Evolutionary conservation across 1,140 invertebrate species (phyloP).

Genomic region (Drosophila mauritiana): DNA sequence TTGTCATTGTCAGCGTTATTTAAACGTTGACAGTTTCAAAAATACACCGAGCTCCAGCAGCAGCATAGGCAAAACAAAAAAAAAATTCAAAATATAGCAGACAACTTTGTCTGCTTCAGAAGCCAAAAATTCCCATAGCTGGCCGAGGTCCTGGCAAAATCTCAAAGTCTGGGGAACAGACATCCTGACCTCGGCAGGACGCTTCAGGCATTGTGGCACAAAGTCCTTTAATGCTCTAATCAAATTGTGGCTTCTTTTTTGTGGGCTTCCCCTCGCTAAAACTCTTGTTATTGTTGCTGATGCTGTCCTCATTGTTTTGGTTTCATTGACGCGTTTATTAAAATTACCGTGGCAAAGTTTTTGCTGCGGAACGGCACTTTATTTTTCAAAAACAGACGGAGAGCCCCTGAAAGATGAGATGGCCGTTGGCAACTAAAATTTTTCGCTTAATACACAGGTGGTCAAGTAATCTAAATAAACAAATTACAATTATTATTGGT

Average conservation of each 20-base stretch:
- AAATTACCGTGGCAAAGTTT: constrained; percentile 76
- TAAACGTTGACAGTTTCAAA: constrained; percentile 76
- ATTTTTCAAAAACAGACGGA: constrained; percentile 52
- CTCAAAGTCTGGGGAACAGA: constrained; percentile 22
- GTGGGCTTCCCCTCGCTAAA: constrained; percentile 49
- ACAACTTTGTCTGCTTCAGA: constrained; percentile 65
- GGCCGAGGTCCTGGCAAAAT: constrained; percentile 39
- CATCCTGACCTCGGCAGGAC: constrained; percentile 39
- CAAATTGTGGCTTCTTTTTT: constrained; percentile 82
- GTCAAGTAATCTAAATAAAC: constrained; percentile 13
- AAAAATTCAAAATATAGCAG: constrained; percentile 49
- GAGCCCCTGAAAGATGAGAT: background rate
- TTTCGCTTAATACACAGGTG: constrained; percentile 5
- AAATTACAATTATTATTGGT: constrained; percentile 34
- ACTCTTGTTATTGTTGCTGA: constrained; percentile 40
- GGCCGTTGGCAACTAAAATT: constrained; percentile 42
- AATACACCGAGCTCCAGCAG: constrained; percentile 33
- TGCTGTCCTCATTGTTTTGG: constrained; percentile 78
- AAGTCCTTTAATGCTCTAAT: constrained; percentile 82
- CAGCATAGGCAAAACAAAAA: background rate
- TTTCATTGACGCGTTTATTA: constrained; percentile 82
- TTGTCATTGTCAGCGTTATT: constrained; percentile 81
- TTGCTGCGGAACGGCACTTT: constrained; percentile 52
- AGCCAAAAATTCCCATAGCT: constrained; percentile 34
- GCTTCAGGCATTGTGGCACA: constrained; percentile 71